Evolutionary conservation across 2,888 invertebrate species (phyloP).

Genomic region (Stegana nigrithorax): DNA sequence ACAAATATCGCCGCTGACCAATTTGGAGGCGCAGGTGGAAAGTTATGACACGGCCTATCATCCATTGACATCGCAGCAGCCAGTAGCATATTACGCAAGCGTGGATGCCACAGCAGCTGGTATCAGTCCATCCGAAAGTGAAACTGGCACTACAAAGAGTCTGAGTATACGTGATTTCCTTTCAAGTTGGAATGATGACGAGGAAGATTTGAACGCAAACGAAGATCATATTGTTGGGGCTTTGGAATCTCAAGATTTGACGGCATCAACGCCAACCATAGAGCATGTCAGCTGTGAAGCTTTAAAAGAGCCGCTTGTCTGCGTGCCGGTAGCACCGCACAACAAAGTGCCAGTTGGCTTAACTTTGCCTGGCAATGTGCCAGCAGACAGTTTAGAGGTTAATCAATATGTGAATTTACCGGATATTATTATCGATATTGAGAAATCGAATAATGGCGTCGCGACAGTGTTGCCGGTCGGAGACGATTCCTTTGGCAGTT

Average conservation of each 20-base stretch:
- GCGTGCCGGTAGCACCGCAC: too few species aligned
- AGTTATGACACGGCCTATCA: conserved; percentile 30
- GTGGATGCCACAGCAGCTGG: conserved; percentile 23
- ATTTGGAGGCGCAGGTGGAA: conserved; percentile 47
- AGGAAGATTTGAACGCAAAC: conserved; percentile 51
- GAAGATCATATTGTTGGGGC: conserved; percentile 2
- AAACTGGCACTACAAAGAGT: conserved; percentile 42
- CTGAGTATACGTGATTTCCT: conserved; percentile 67
- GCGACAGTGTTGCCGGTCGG: conserved; percentile 12
- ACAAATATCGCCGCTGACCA: conserved; percentile 34
- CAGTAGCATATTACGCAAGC: conserved; percentile 33
- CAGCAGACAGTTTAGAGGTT: conserved; percentile 40
- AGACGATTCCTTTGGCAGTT: conserved; percentile 52
- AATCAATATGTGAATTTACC: conserved; percentile 64
- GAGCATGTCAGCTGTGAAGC: not conserved
- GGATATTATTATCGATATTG: conserved; percentile 68
- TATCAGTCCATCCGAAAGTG: not conserved
- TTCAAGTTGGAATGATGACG: conserved; percentile 68
- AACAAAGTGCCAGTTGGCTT: conserved; percentile 53
- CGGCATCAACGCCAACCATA: not conserved
- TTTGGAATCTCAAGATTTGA: not conserved
- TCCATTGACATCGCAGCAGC: conserved; percentile 31
- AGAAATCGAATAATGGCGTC: conserved; percentile 53
- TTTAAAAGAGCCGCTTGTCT: conserved; percentile 5
- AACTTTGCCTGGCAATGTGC: conserved; percentile 47